A percentile compares a stretch with the other conserved stretches of the same genome.
Evolutionary conservation across 2,888 invertebrate genomes (phyloP).

Genomic region (Kuschelorhynchus macadamiae): DNA sequence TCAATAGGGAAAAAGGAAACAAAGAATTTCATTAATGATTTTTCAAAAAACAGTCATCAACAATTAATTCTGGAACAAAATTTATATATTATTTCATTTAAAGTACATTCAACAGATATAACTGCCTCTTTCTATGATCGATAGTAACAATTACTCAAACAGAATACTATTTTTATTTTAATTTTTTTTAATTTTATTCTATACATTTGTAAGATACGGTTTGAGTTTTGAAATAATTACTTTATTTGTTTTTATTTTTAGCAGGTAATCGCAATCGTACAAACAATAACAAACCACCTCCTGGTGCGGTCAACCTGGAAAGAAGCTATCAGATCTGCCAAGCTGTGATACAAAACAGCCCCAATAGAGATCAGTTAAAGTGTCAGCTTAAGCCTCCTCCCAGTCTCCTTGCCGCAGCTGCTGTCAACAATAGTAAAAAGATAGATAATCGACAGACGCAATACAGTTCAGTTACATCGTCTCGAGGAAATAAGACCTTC

Average conservation of each 20-base stretch:
- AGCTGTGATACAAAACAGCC: slow-evolving; percentile 94
- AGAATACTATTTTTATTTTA: too few relatives aligned
- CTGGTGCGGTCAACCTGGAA: slow-evolving; percentile 92
- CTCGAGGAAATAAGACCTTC: slow-evolving; percentile 66
- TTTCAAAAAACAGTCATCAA: too few relatives aligned
- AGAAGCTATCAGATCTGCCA: slow-evolving; percentile 95
- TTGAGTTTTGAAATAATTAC: too few relatives aligned
- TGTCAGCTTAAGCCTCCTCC: slow-evolving; percentile 90
- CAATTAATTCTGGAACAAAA: too few relatives aligned
- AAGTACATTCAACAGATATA: too few relatives aligned
- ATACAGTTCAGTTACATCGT: slow-evolving; percentile 67
- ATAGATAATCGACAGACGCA: slow-evolving; percentile 65
- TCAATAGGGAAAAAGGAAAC: too few relatives aligned
- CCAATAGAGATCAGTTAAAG: slow-evolving; percentile 88
- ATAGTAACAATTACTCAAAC: too few relatives aligned
- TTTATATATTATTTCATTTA: too few relatives aligned
- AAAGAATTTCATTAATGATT: too few relatives aligned
- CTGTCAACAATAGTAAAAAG: slow-evolving; percentile 69
- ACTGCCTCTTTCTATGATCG: too few relatives aligned
- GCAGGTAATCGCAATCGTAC: slow-evolving; percentile 59
- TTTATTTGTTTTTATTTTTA: neutral
- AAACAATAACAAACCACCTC: slow-evolving; percentile 83
- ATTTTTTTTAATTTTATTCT: too few relatives aligned
- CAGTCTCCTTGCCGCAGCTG: slow-evolving; percentile 76
- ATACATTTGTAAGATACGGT: too few relatives aligned